Evolutionary conservation across 2,113 vertebrate species (phyloP).

Genomic region (Agapornis roseicollis): DNA sequence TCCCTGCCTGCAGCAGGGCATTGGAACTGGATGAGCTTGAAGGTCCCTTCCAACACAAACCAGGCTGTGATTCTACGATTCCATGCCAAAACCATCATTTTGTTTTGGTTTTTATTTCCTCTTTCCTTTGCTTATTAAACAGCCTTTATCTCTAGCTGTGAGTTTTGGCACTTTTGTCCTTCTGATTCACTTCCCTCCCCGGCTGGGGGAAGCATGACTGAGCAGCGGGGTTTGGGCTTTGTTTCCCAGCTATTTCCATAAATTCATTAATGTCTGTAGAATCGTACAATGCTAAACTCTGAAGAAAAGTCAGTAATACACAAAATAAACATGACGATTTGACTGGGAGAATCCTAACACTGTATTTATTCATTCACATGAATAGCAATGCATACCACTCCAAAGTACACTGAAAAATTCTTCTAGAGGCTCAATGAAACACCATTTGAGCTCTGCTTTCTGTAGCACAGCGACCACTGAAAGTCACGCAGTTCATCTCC

Average conservation of each 20-base stretch:
- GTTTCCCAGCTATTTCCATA: not conserved
- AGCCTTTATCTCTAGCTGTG: not conserved
- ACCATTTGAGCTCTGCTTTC: not conserved
- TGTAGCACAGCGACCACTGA: accelerated
- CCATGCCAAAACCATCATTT: not conserved
- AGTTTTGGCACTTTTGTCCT: not conserved
- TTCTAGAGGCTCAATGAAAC: not conserved
- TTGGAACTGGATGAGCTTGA: not conserved
- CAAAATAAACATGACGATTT: not conserved
- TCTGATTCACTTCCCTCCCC: not conserved
- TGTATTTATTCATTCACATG: not conserved
- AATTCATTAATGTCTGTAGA: not conserved
- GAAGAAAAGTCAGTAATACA: not conserved
- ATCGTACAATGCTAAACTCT: not conserved
- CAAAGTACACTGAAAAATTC: not conserved
- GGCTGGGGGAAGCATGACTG: accelerated
- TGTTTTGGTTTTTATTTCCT: not conserved
- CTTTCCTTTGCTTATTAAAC: not conserved
- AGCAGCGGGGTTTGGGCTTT: not conserved
- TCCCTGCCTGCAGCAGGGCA: not conserved
- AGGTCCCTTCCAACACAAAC: not conserved
- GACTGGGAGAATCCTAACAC: not conserved
- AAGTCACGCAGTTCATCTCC: not conserved
- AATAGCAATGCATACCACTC: not conserved
- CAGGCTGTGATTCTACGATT: not conserved